Evolutionary conservation across 1,140 invertebrate genomes (phyloP), one percentile per base, ranked within the genome.

Genomic region (Eumeta japonica): DNA sequence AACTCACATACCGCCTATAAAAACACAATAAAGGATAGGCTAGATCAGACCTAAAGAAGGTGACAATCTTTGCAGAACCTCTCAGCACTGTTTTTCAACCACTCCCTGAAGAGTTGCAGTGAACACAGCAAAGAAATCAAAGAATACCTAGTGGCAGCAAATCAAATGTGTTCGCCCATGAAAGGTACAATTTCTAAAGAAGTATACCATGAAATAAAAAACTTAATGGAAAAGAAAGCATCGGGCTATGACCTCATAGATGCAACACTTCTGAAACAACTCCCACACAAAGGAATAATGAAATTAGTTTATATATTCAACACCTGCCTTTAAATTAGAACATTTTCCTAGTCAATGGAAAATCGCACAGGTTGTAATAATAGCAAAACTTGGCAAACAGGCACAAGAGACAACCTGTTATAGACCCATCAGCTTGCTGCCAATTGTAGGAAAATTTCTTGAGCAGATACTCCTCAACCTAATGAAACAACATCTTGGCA

Each of bases 361-460:
- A n/a, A n/a, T n/a, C n/a, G n/a, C n/a, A n/a, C n/a, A n/a, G 43
- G 50, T 64, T 4, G 56, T 58, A 24, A 49, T 62, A 36, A 49
- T 68, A 17, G 35, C 24, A 5, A 58, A 65, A 37, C 51, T 52
- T n/a, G 52, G 48, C 13, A 62, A 62, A 53, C 46, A 46, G 24
- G 20, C 43, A 27, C 37, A 61, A 14, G 34, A 52, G 4, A 39
- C 39, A n/a, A 40, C 41, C 28, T 57, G 50, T 0, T 60, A 67
- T 28, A 43, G 56, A 20, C 55, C 55, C 2, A 67, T 67, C 4
- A 54, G 39, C 10, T 37, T 62, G 1, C 19, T 65, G 9, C 47
- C 56, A 17, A 43, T 48, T 3, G 14, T 54, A 1, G 49, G 39
- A n/a, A 59, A 71, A 46, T 1, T 56, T 10, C 55, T 58, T 34